Evolutionary conservation across 2,888 invertebrate species (phyloP), one percentile per base, ranked within the genome.

Genomic region (Allygus modestus): DNA sequence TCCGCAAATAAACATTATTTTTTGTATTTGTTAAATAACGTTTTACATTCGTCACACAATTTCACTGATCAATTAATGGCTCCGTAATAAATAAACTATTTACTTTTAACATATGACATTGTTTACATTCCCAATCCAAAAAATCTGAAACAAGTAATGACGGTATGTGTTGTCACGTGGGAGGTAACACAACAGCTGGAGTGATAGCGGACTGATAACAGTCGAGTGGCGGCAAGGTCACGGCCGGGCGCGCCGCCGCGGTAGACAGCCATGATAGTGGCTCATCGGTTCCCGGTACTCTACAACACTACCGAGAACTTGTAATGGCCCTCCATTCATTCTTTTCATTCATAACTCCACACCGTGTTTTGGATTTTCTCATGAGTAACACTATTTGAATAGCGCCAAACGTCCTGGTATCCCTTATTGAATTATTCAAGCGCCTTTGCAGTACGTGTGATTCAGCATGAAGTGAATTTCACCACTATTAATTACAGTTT

Each of bases 301-400:
- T 11, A 77, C 28, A 51, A 77, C 77, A n/a, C 46, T 77, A 77
- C 77, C 46, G 41, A 77, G 77, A 77, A 77, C 28, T 17, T 28
- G 77, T 77, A 51, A 77, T 77, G 77, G 77, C n/a, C 51, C 77
- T 23, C 77, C 77, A 77, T 77, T 77, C 77, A 77, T 43, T 71
- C 71, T 71, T 41, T 41, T 41, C 71, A 71, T 71, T 71, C 71
- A 71, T 41, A 71, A 71, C 23, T 37, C 33, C 33, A 31, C 26
- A 28, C 20, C 17, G 33, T 71, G 71, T 71, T 41, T 71, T 37
- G 71, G 71, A 20, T 41, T 71, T 71, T 71, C 71, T 71, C 37
- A 23, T 71, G 71, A 71, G 71, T 71, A 71, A 71, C 71, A 28
- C 71, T 7, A 71, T 37, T 71, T 71, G 41, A 71, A 71, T 71